Percentiles rank a stretch among this genome's conserved stretches.
These are phyloP conservation scores for Phrynocephalus guinanensis DNA, from an alignment of 2,797 vertebrate species.

Conservation along the genomic window DNA sequence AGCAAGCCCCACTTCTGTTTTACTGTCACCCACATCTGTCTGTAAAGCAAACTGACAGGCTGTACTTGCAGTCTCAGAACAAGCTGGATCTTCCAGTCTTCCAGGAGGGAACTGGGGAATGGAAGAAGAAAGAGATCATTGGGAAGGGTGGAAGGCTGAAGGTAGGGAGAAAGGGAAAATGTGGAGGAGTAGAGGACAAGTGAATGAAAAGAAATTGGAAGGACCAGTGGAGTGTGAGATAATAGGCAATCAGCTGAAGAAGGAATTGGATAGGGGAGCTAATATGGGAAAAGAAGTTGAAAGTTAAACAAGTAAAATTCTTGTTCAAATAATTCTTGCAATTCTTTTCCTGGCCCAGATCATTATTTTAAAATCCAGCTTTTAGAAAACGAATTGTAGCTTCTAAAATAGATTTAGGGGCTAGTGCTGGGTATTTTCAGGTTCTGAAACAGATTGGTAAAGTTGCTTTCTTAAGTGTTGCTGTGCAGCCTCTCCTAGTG, in stretches of 20 bases:
- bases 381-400: background rate
- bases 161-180: background rate
- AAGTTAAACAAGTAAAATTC: background rate
- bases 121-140: background rate
- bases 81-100: background rate
- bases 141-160: background rate
- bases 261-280: background rate
- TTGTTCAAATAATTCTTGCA: background rate
- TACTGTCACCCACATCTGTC: background rate
- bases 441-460: background rate
- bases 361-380: background rate
- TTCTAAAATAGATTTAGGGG: background rate
- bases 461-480: background rate
- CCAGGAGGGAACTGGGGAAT: background rate
- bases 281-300: background rate
- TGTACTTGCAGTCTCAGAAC: background rate
- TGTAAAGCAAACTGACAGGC: background rate
- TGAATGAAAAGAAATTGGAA: background rate
- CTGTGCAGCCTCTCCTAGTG: background rate
- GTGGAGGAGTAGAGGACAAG: background rate
- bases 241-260: background rate
- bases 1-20: background rate
- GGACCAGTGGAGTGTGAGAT: background rate
- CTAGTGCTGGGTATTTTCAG: background rate
- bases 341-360: background rate